phyloP scores from a whole-genome alignment of 2,797 vertebrate genomes.

The Intellagama lesueurii region DNA sequence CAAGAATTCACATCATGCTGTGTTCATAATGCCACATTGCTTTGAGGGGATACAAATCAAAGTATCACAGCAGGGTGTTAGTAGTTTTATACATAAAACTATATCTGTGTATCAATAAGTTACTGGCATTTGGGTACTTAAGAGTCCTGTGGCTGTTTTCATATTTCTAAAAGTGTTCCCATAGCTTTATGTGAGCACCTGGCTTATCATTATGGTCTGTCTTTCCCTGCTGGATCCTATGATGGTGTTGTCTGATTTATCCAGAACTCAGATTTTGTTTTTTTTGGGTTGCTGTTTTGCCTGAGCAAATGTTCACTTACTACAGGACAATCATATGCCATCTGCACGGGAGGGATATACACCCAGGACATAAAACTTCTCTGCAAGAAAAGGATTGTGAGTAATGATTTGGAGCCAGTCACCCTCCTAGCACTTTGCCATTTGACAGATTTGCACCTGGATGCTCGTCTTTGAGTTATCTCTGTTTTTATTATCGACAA shows the following conservation, averaged over 20 bases:
- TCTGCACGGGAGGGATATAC: constrained; percentile 31
- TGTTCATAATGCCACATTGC: neutral
- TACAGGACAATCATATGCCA: constrained; percentile 31
- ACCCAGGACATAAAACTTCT: constrained; percentile 12
- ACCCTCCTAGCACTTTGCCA: constrained; percentile 32
- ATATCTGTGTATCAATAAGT: neutral
- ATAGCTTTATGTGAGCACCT: constrained; percentile 27
- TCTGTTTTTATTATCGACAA: constrained; percentile 28
- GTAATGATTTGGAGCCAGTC: constrained; percentile 39
- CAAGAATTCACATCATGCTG: neutral
- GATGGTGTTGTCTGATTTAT: constrained; percentile 33
- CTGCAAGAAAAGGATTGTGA: constrained; percentile 34
- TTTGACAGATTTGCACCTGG: constrained; percentile 52
- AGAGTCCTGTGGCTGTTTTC: constrained; percentile 36
- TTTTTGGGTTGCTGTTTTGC: constrained; percentile 19
- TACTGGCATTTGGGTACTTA: neutral
- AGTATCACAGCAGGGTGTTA: neutral
- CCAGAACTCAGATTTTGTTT: neutral
- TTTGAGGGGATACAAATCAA: neutral
- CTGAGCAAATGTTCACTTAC: constrained; percentile 29
- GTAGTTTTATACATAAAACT: neutral
- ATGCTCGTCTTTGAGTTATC: constrained; percentile 48
- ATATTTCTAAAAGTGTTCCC: neutral
- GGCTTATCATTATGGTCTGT: constrained; percentile 26
- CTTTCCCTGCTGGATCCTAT: constrained; percentile 17